phyloP scores from a whole-genome alignment of 2,113 vertebrate genomes.

The Corythoichthys haematopterus region DNA sequence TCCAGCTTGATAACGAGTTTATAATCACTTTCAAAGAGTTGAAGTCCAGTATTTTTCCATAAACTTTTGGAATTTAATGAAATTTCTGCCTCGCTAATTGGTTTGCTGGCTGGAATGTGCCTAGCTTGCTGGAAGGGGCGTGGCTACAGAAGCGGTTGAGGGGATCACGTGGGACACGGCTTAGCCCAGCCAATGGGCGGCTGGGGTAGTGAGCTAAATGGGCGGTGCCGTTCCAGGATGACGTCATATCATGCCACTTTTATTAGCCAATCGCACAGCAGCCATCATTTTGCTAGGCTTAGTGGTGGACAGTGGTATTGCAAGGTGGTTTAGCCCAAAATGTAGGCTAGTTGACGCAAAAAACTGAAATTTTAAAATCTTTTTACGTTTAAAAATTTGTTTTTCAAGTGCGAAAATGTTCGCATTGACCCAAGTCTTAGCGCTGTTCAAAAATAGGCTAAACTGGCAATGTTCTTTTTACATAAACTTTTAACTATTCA shows the following conservation, averaged over 20 bases:
- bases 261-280: slow-evolving; percentile 49
- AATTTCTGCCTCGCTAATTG: slow-evolving; percentile 8
- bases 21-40: not conserved
- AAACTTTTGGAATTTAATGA: slow-evolving; percentile 9
- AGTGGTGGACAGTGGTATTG: not conserved
- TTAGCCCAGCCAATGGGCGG: slow-evolving; percentile 45
- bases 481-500: not conserved
- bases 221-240: slow-evolving; percentile 44
- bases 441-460: not conserved
- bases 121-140: slow-evolving; percentile 56
- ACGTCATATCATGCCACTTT: slow-evolving; percentile 71
- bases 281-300: slow-evolving; percentile 20
- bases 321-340: not conserved
- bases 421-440: not conserved
- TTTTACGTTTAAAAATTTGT: too few relatives aligned
- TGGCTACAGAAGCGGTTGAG: slow-evolving; percentile 29
- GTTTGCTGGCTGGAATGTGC: not conserved
- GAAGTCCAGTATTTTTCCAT: not conserved
- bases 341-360: slow-evolving; percentile 13
- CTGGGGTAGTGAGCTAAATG: slow-evolving; percentile 70
- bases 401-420: not conserved
- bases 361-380: not conserved
- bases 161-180: slow-evolving; percentile 49
- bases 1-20: not conserved
- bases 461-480: not conserved